Base-by-base conservation (phyloP, 2,113 vertebrate species). In the Chaetorhynchus papuensis region DNA sequence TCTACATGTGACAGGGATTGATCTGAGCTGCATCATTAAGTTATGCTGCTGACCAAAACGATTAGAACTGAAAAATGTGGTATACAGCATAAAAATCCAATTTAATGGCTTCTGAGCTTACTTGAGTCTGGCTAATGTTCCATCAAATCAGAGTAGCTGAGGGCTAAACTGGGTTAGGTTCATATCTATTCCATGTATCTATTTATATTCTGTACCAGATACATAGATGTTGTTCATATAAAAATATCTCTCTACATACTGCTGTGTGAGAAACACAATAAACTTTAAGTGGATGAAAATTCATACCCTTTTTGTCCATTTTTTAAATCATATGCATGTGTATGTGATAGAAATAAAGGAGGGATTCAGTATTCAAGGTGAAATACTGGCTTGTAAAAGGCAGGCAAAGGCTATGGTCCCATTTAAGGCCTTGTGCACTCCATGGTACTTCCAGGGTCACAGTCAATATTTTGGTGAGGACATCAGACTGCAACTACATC, bases 71-170 rank as follows among this genome's bases (percentile, higher is more conserved):
- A 90, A 97, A 96, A 75, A 96, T 39, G 88, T 87, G 76, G 83
- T 78, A 80, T 56, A 80, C 68, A 95, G 78, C 83, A 85, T 30
- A 96, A 96, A 96, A 96, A 94, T 53, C 70, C 75, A 93, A 92
- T 78, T 89, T 93, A 87, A 97, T 96, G 95, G 69, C 72, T 91
- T 92, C 77, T 92, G 88, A 97, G 88, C 65, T 89, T 92, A 79
- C 37, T 94, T 95, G 74, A 89, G 56, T 83, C 75, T 94, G 30
- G 61, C 69, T 92, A 88, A 95, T 91, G 74, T 91, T 92, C 94
- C 83, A 96, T 92, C 76, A 97, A 93, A 94, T 95, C 94, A 90
- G 75, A 80, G 84, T 69, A 93, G 49, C 82, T 90, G 74, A 91
- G 71, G 82, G 69, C 57, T 94, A 70, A 95, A 96, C 84, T 85